Percentiles rank a stretch among this genome's conserved stretches.
Conservation (phyloP, 2,797 vertebrate genomes). For the Amazona finschi region DNA sequence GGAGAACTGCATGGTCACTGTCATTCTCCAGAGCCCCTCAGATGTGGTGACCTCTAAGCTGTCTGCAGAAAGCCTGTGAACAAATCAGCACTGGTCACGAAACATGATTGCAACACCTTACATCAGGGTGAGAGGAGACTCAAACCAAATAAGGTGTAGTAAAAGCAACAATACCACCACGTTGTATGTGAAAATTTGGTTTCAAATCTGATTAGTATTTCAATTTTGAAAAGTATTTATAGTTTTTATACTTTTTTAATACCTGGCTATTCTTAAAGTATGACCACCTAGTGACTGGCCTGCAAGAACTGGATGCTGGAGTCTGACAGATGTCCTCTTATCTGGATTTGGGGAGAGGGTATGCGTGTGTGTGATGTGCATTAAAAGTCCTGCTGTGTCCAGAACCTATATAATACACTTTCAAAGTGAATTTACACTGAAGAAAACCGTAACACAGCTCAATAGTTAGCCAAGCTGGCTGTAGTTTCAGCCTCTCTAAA, state of each 20-base stretch:
- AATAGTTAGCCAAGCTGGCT: neutral
- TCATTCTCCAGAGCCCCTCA: neutral
- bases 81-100: rapidly evolving
- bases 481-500: neutral
- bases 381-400: neutral
- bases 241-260: neutral
- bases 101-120: neutral
- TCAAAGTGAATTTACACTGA: neutral
- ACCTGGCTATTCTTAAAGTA: conserved; percentile 4
- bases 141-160: neutral
- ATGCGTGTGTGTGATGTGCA: neutral
- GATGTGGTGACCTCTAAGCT: rapidly evolving
- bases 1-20: neutral
- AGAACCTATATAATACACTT: neutral
- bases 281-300: neutral
- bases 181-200: neutral
- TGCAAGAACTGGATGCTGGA: neutral
- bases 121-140: neutral
- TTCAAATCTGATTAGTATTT: conserved; percentile 41
- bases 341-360: neutral
- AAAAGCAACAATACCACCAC: neutral
- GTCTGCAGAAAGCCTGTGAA: neutral
- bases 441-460: neutral
- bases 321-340: neutral
- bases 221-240: neutral